Conservation (phyloP, 2,113 vertebrate genomes). For the Pterocles gutturalis region DNA sequence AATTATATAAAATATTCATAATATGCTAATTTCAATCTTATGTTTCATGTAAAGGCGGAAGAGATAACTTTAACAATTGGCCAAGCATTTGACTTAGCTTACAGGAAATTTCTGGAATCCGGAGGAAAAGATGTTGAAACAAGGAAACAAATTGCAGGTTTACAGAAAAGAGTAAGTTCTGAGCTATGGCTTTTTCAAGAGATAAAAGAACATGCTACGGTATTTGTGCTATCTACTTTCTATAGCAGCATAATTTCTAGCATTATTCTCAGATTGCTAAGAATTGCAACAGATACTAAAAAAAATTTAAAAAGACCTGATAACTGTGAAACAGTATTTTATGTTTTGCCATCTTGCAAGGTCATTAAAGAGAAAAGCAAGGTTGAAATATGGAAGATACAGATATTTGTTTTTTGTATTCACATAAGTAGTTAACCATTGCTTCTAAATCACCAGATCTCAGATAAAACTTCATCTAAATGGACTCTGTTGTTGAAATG, state of each 20-base stretch:
- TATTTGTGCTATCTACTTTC: background rate
- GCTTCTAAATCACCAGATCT: background rate
- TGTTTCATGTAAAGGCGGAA: conserved; percentile 85
- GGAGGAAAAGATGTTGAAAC: conserved; percentile 99
- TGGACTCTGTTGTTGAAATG: background rate
- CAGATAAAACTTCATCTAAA: background rate
- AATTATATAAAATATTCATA: background rate
- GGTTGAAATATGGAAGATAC: background rate
- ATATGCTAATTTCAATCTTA: conserved; percentile 35
- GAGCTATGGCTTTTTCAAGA: background rate
- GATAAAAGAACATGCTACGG: background rate
- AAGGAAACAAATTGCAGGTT: conserved; percentile 93
- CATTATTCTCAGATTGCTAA: background rate
- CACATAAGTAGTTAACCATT: background rate
- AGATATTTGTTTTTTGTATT: background rate
- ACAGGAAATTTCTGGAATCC: conserved; percentile 98
- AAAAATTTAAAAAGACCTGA: background rate
- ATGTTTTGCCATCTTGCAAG: background rate
- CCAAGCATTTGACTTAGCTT: conserved; percentile 97
- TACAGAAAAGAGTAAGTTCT: conserved; percentile 93
- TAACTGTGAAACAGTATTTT: background rate
- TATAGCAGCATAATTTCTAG: background rate
- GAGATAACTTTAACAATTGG: conserved; percentile 98
- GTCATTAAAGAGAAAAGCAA: background rate
- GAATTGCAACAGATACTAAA: background rate